Evolutionary conservation across 2,888 invertebrate genomes (phyloP).

Genomic region (Chironomus riparius): DNA sequence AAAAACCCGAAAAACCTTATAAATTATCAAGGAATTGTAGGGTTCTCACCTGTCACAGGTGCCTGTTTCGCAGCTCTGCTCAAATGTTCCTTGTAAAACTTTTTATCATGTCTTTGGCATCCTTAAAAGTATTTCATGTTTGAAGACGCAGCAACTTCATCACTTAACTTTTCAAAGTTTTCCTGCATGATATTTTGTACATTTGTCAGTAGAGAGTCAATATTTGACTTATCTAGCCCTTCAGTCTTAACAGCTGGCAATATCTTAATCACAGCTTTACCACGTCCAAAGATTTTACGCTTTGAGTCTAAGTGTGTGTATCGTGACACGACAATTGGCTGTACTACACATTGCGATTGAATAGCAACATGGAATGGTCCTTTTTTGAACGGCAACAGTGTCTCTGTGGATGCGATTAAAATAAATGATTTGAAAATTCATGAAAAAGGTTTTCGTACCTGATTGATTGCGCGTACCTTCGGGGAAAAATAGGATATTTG

Average conservation of each 20-base stretch:
- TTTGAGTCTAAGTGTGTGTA: constrained; percentile 63
- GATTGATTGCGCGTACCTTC: constrained; percentile 83
- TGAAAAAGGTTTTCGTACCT: neutral
- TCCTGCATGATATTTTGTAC: constrained; percentile 58
- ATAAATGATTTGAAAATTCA: neutral
- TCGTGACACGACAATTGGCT: constrained; percentile 80
- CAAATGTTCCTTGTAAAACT: too few relatives aligned
- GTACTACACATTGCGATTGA: constrained; percentile 71
- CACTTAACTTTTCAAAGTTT: constrained; percentile 47
- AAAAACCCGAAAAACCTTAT: too few relatives aligned
- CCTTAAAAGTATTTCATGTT: neutral
- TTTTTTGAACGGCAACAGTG: constrained; percentile 84
- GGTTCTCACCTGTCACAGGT: too few relatives aligned
- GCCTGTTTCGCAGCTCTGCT: too few relatives aligned
- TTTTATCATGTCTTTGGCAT: neutral
- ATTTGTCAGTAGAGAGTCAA: constrained; percentile 55
- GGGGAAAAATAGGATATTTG: constrained; percentile 78
- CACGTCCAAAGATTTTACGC: constrained; percentile 55
- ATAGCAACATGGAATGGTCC: constrained; percentile 93
- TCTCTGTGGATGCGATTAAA: constrained; percentile 39
- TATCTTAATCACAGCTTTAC: constrained; percentile 63
- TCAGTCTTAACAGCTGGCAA: constrained; percentile 63
- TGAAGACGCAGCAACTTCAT: constrained; percentile 36
- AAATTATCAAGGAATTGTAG: too few relatives aligned
- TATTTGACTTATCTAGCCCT: constrained; percentile 52